A percentile compares a stretch with the other conserved stretches of the same genome.
Evolutionary conservation across 2,888 invertebrate genomes (phyloP).

Genomic region (Microctonus brassicae): DNA sequence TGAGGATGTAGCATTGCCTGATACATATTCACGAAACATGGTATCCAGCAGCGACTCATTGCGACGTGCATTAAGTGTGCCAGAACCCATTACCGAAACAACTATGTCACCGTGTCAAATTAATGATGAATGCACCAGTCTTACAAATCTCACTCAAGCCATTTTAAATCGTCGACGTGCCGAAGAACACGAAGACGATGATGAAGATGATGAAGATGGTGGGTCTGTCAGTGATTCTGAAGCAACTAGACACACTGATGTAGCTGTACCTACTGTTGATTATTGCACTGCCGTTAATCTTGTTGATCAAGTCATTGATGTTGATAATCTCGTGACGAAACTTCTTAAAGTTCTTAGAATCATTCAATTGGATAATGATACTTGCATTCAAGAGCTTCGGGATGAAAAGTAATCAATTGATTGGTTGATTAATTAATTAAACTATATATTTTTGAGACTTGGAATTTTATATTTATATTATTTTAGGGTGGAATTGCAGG

Average conservation of each 20-base stretch:
- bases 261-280: slow-evolving; percentile 67
- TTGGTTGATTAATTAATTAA: too few species aligned
- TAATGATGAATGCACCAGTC: slow-evolving; percentile 74
- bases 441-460: neutral
- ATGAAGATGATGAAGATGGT: slow-evolving; percentile 64
- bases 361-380: slow-evolving; percentile 80
- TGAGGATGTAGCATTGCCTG: slow-evolving; percentile 77
- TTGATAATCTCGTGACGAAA: slow-evolving; percentile 82
- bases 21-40: slow-evolving; percentile 78
- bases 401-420: slow-evolving; percentile 73
- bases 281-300: slow-evolving; percentile 74
- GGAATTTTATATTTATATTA: slow-evolving; percentile 11
- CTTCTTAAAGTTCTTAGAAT: slow-evolving; percentile 81
- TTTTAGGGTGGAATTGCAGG: slow-evolving; percentile 61
- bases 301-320: slow-evolving; percentile 81
- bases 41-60: slow-evolving; percentile 74
- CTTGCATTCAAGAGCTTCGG: slow-evolving; percentile 77
- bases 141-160: slow-evolving; percentile 84
- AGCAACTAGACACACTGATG: slow-evolving; percentile 65
- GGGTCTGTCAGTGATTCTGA: slow-evolving; percentile 70
- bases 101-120: slow-evolving; percentile 52
- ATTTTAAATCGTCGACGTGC: slow-evolving; percentile 78
- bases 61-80: slow-evolving; percentile 63
- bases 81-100: slow-evolving; percentile 61
- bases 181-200: slow-evolving; percentile 60